Percentiles rank a stretch among this genome's conserved stretches.
These are phyloP conservation scores for Aethina tumida DNA, from an alignment of 1,140 invertebrate species.

Conservation along the genomic window DNA sequence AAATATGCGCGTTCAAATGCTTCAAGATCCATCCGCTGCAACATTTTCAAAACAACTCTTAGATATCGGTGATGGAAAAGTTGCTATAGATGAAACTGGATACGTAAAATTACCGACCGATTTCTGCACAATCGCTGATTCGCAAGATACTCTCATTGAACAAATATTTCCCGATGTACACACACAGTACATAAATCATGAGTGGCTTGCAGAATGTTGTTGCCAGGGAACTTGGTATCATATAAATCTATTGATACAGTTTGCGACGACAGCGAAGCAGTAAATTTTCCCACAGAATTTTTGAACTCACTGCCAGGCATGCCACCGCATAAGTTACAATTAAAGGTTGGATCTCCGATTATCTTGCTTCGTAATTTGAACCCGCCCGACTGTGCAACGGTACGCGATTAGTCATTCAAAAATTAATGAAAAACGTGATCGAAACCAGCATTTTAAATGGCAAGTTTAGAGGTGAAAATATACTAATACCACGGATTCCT, in stretches of 20 bases:
- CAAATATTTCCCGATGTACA: constrained; percentile 23
- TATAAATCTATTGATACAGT: constrained; percentile 34
- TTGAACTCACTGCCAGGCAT: constrained; percentile 23
- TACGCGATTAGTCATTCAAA: too few relatives aligned
- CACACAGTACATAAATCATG: constrained; percentile 29
- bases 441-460: constrained; percentile 38
- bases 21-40: constrained; percentile 19
- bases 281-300: constrained; percentile 30
- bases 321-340: constrained; percentile 24
- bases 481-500: constrained; percentile 37
- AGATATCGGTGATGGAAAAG: constrained; percentile 20
- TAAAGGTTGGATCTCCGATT: too few relatives aligned
- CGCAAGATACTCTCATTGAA: constrained; percentile 22
- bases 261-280: constrained; percentile 28
- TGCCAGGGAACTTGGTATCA: constrained; percentile 25
- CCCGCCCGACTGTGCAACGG: too few relatives aligned
- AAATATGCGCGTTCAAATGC: constrained; percentile 25
- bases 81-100: constrained; percentile 13
- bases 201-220: constrained; percentile 27
- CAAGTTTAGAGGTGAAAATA: constrained; percentile 37
- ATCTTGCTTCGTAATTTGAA: too few relatives aligned
- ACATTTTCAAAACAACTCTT: constrained; percentile 26
- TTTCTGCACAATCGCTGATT: constrained; percentile 15
- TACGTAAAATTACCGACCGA: constrained; percentile 14
- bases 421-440: constrained; percentile 33